Evolutionary conservation across 2,888 invertebrate species (phyloP).

Genomic region (Cataglyphis albicans): DNA sequence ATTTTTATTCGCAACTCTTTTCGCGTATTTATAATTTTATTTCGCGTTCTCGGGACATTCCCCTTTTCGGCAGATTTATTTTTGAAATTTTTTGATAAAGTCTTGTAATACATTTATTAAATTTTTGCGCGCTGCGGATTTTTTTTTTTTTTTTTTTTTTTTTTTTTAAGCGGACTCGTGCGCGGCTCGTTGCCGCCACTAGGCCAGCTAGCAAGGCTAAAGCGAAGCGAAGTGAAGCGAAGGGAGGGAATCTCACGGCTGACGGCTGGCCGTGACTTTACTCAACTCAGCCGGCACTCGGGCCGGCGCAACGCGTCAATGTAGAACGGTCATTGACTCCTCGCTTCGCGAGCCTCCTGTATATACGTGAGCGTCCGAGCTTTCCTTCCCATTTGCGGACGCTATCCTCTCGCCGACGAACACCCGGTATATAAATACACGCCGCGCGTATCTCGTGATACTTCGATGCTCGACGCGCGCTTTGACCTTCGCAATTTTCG

Average conservation of each 20-base stretch:
- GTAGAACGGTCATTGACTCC: conserved; percentile 86
- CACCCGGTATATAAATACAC: conserved; percentile 68
- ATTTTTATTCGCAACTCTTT: background rate
- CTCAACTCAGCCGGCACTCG: conserved; percentile 83
- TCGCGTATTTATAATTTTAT: background rate
- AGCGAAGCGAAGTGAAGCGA: conserved; percentile 77
- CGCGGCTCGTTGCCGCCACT: conserved; percentile 69
- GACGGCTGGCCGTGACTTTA: conserved; percentile 85
- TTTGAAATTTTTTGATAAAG: background rate
- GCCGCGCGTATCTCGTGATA: conserved; percentile 59
- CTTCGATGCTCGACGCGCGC: conserved; percentile 56
- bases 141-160: conserved; percentile 63
- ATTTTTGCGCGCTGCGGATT: background rate
- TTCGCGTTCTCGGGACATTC: too few species aligned
- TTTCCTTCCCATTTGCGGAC: conserved; percentile 63
- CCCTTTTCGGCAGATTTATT: background rate
- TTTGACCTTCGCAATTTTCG: conserved; percentile 38
- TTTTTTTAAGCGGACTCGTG: conserved; percentile 68
- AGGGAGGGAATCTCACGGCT: conserved; percentile 85
- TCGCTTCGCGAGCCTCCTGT: conserved; percentile 71
- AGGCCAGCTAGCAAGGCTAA: conserved; percentile 75
- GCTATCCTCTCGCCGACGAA: conserved; percentile 52
- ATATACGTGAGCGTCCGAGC: conserved; percentile 72
- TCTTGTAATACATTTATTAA: background rate
- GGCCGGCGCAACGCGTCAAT: conserved; percentile 85